Percentiles rank a stretch among this genome's conserved stretches.
Evolutionary conservation across 2,888 invertebrate species (phyloP).

Genomic region (Ischnura elegans): DNA sequence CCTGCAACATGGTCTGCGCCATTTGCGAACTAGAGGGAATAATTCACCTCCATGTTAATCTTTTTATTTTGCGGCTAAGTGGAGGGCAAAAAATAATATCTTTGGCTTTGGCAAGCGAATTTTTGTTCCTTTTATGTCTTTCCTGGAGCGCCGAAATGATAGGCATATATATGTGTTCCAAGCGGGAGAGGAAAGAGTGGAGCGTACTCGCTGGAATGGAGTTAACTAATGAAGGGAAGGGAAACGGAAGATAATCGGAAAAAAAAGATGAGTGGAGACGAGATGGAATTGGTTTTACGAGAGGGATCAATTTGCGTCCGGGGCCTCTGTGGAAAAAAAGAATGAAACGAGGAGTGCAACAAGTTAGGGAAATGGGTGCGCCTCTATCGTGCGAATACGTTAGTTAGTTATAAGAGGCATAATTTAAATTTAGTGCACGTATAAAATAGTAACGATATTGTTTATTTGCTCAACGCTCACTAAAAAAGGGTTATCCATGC

Average conservation of each 20-base stretch:
- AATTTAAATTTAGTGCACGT: background rate
- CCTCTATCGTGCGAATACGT: background rate
- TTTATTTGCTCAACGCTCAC: too few species aligned
- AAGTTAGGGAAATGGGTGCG: background rate
- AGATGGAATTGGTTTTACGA: background rate
- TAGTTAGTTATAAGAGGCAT: background rate
- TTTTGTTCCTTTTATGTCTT: background rate
- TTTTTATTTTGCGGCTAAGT: conserved; percentile 10
- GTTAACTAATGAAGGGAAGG: background rate
- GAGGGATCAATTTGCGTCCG: background rate
- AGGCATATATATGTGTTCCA: background rate
- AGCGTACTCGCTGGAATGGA: too few species aligned
- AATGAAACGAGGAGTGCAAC: background rate
- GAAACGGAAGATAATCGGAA: background rate
- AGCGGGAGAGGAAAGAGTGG: background rate
- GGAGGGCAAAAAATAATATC: conserved; percentile 15
- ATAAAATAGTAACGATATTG: background rate
- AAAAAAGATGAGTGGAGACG: background rate
- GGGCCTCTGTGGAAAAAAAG: background rate
- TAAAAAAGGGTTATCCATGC: too few species aligned
- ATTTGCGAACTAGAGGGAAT: conserved; percentile 22
- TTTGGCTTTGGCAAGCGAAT: background rate
- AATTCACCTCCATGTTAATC: background rate
- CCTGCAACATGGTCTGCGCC: background rate
- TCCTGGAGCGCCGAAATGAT: background rate